Percentiles rank a stretch among this genome's conserved stretches.
Conservation (phyloP, 1,140 invertebrate species). For the Neotoxoptera formosana region DNA sequence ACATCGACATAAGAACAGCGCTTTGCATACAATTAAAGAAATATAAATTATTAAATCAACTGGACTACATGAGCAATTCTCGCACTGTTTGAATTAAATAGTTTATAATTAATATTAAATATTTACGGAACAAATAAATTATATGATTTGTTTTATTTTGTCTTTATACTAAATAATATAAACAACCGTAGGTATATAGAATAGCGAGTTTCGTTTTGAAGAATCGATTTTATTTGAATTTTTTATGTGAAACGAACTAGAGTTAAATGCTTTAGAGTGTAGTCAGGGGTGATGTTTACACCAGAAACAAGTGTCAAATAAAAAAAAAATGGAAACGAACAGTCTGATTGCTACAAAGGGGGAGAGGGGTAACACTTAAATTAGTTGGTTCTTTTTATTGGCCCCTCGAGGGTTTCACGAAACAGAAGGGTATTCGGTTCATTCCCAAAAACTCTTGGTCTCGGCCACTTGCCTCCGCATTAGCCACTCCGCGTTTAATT, state of each 20-base stretch:
- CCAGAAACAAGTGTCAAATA: conserved; percentile 46
- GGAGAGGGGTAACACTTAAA: conserved; percentile 44
- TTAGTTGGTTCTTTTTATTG: conserved; percentile 57
- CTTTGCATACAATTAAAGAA: background rate
- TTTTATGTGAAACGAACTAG: conserved; percentile 24
- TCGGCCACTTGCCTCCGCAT: conserved; percentile 49
- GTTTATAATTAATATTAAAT: background rate
- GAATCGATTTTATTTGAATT: conserved; percentile 22
- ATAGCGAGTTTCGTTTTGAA: background rate
- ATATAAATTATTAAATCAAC: background rate
- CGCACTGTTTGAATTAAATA: background rate
- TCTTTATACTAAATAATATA: background rate
- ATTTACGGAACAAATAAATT: background rate
- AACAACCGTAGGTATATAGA: background rate
- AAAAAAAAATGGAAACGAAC: conserved; percentile 36
- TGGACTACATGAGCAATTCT: background rate
- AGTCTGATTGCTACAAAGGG: background rate
- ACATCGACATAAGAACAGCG: background rate
- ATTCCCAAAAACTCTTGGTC: conserved; percentile 27
- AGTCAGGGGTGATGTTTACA: conserved; percentile 29
- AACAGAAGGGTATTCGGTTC: conserved; percentile 51
- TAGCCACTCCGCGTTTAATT: conserved; percentile 52
- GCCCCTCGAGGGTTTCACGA: conserved; percentile 19
- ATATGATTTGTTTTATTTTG: background rate
- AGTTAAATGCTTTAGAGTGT: conserved; percentile 25